Conservation (phyloP, 2,113 vertebrate genomes). For the Leptodactylus fuscus region DNA sequence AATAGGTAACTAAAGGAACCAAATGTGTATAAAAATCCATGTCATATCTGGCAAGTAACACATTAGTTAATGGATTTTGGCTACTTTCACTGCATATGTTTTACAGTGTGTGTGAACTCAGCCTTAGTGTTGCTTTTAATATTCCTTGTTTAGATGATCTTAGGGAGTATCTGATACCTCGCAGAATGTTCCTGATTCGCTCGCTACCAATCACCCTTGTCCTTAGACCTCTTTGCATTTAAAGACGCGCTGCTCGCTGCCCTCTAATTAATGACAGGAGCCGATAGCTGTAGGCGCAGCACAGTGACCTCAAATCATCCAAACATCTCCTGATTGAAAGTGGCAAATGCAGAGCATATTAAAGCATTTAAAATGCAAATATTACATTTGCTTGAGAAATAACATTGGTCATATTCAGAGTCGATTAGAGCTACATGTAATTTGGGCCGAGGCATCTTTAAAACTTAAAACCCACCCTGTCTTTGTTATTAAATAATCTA, state of each 20-base stretch:
- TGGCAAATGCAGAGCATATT: constrained; percentile 33
- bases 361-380: constrained; percentile 44
- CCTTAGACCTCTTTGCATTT: neutral
- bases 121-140: neutral
- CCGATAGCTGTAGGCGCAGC: constrained; percentile 48
- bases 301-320: constrained; percentile 58
- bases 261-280: constrained; percentile 51
- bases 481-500: neutral
- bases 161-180: neutral
- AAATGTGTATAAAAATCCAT: too few relatives aligned
- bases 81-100: neutral
- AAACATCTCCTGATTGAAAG: constrained; percentile 48
- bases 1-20: too few relatives aligned
- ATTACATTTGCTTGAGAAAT: constrained; percentile 34
- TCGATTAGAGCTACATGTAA: neutral
- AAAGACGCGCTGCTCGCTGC: neutral
- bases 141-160: neutral
- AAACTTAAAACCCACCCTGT: neutral
- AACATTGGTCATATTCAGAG: neutral
- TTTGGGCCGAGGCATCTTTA: neutral
- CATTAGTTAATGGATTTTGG: too few relatives aligned
- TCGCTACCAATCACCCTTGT: neutral
- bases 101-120: neutral
- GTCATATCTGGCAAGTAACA: too few relatives aligned
- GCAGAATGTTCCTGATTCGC: neutral